Base-by-base conservation (phyloP, 2,888 invertebrate species). In the Fissipunctia ypsillon region DNA sequence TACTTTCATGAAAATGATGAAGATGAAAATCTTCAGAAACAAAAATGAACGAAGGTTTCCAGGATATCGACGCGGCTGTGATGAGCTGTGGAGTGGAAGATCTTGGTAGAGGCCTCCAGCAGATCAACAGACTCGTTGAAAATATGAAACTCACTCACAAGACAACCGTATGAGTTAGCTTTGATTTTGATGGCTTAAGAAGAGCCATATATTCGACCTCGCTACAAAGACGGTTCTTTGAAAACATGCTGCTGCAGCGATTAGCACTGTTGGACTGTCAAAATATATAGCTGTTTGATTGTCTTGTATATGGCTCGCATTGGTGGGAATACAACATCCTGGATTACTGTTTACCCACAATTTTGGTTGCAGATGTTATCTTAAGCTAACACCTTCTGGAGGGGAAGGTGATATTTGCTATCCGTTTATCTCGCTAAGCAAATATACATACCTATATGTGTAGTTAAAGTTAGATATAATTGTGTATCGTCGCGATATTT, bases 391-490 rank as follows among this genome's bases (percentile, higher is more conserved):
- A 19, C 31, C 16, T 45, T 22, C 43, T 45, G 5, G 3, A 64
- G 22, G n/a, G 38, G 19, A 52, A 41, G 50, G 7, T 59, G 14
- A 1, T 64, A 38, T 64, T 45, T 38, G 9, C 38, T 64, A 31
- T 14, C 28, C 43, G 52, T 65, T 79, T 73, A 77, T 74, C 65
- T 80, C 38, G 12, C 25, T 66, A 14, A 63, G 0, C 43, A 50
- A 73, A 80, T 77, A 74, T 63, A 4, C 5, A 14, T 43, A n/a
- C n/a, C n/a, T n/a, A n/a, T n/a, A n/a, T n/a, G n/a, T n/a, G n/a
- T n/a, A 72, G 52, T 60, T 65, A n/a, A 43, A 69, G 25, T 68
- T 52, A 81, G 68, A 60, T 81, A 81, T n/a, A n/a, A 81, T 75
- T 66, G 52, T 52, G 25, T 59, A 25, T 50, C 9, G 25, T 61